Evolutionary conservation across 2,888 invertebrate species (phyloP).

Genomic region (Scrobipalpa atriplicella): DNA sequence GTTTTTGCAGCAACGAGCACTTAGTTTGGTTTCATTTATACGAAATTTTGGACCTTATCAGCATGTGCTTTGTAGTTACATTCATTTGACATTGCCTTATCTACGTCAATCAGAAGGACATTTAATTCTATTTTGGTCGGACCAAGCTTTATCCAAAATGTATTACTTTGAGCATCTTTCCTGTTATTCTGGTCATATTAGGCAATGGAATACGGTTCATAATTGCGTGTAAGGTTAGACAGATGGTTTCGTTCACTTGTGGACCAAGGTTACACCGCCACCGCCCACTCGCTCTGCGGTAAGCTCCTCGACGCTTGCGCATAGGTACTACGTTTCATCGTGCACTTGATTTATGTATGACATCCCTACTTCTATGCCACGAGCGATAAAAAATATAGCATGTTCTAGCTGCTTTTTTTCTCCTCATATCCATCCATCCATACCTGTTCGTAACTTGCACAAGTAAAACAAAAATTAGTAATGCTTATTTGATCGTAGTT

Average conservation of each 20-base stretch:
- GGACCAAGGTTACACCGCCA: constrained; percentile 35
- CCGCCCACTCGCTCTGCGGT: constrained; percentile 29
- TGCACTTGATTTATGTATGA: background rate
- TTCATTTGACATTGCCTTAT: constrained; percentile 17
- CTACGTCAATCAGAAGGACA: constrained; percentile 7
- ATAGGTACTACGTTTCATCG: background rate
- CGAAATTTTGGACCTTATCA: background rate
- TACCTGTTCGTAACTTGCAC: too few species aligned
- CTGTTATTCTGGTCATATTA: constrained; percentile 12
- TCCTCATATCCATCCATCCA: too few species aligned
- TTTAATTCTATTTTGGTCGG: constrained; percentile 7
- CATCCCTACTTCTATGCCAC: background rate
- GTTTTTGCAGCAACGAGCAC: background rate
- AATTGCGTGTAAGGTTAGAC: constrained; percentile 17
- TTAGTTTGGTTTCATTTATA: background rate
- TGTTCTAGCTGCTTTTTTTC: too few species aligned
- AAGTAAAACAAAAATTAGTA: too few species aligned
- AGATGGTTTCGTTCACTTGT: constrained; percentile 21
- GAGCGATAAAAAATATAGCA: too few species aligned
- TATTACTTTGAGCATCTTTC: background rate
- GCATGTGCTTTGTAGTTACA: background rate
- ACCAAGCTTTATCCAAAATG: background rate
- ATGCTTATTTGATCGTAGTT: too few species aligned
- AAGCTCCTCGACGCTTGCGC: constrained; percentile 24
- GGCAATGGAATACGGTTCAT: background rate